Evolutionary conservation across 2,888 invertebrate genomes (phyloP).

Genomic region (Amiota minor): DNA sequence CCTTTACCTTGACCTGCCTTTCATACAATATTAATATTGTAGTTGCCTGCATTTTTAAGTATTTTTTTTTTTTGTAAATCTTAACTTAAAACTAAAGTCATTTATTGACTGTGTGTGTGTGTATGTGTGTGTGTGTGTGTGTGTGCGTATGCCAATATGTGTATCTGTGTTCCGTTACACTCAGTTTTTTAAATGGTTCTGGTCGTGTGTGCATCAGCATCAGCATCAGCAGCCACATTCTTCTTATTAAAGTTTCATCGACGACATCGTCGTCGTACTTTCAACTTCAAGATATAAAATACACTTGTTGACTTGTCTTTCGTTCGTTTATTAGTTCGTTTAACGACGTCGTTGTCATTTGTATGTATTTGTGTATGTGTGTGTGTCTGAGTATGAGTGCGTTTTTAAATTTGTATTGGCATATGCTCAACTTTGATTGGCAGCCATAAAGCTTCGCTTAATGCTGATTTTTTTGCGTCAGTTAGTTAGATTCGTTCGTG

Average conservation of each 20-base stretch:
- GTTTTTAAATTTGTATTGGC: not conserved
- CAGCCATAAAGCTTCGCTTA: not conserved
- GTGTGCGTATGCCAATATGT: constrained; percentile 17
- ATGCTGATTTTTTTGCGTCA: no score
- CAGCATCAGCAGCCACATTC: no score
- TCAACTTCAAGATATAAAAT: not conserved
- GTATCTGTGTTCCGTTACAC: constrained; percentile 22
- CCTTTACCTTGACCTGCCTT: no score
- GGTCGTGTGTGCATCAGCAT: not conserved
- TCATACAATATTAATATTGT: no score
- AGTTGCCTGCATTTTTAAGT: no score
- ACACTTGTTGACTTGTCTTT: no score
- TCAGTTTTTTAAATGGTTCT: not conserved
- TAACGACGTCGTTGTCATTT: not conserved
- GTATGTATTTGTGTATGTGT: not conserved
- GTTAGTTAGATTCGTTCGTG: no score
- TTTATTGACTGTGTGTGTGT: no score
- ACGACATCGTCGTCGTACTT: constrained; percentile 5
- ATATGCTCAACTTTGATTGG: not conserved
- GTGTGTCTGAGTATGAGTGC: not conserved
- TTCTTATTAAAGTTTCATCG: not conserved
- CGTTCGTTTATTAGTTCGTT: not conserved
- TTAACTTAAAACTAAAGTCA: no score
- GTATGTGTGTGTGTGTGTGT: not conserved
- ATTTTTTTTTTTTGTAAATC: no score